Evolutionary conservation across 2,888 invertebrate species (phyloP).

Genomic region (Drosophila atroscutellata): DNA sequence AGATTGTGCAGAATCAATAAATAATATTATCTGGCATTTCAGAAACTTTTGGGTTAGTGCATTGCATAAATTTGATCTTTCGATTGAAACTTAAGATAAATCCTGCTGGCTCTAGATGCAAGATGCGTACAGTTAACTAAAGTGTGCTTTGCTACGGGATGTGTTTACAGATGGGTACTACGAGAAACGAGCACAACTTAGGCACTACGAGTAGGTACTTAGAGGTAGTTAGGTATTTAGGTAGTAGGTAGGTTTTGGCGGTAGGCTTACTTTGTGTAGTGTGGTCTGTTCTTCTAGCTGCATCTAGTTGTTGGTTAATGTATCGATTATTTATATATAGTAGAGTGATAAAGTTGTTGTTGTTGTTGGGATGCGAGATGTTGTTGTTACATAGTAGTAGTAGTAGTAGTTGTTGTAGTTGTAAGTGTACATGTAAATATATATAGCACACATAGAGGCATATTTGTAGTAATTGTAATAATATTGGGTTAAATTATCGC

Average conservation of each 20-base stretch:
- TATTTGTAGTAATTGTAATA: constrained; percentile 42
- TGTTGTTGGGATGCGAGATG: constrained; percentile 70
- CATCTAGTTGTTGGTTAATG: constrained; percentile 79
- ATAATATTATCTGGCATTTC: background rate
- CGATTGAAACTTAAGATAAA: constrained; percentile 3
- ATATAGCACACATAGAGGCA: constrained; percentile 75
- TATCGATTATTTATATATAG: constrained; percentile 66
- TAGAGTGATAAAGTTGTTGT: constrained; percentile 55
- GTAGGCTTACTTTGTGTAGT: constrained; percentile 84
- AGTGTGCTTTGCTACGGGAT: constrained; percentile 19
- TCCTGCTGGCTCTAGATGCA: constrained; percentile 52
- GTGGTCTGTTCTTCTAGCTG: constrained; percentile 84
- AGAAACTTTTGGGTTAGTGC: constrained; percentile 25
- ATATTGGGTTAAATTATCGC: constrained; percentile 36
- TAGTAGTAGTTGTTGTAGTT: constrained; percentile 45
- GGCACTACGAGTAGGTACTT: constrained; percentile 31
- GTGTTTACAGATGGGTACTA: constrained; percentile 26
- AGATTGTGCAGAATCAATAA: background rate
- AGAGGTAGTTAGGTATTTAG: constrained; percentile 30
- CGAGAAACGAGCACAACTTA: constrained; percentile 40
- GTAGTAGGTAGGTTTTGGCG: constrained; percentile 47
- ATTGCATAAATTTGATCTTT: background rate
- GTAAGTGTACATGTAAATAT: constrained; percentile 78
- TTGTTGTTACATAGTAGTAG: constrained; percentile 44
- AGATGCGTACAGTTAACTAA: constrained; percentile 10